Percentiles rank a stretch among this genome's conserved stretches.
Conservation (phyloP, 2,113 vertebrate species). For the Nesoenas mayeri region DNA sequence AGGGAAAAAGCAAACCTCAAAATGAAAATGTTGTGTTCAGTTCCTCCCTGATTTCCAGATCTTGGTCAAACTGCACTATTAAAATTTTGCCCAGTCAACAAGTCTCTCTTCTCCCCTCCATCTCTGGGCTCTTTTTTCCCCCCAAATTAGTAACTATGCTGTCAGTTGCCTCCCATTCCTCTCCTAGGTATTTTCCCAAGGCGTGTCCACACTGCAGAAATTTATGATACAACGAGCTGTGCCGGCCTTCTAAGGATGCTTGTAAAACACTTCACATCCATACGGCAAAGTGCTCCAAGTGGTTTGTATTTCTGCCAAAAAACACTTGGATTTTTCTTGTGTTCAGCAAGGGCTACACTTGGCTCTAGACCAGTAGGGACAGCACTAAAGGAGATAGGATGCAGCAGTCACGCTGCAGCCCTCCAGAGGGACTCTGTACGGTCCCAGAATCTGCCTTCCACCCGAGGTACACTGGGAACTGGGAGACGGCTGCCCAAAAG, state of each 20-base stretch:
- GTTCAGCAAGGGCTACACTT: slow-evolving; percentile 50
- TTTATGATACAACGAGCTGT: slow-evolving; percentile 46
- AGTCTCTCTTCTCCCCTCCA: not conserved
- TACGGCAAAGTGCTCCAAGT: slow-evolving; percentile 61
- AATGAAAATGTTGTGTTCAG: not conserved
- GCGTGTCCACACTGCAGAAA: slow-evolving; percentile 26
- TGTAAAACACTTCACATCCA: slow-evolving; percentile 70
- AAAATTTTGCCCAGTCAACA: not conserved
- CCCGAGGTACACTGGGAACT: not conserved
- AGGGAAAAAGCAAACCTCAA: not conserved
- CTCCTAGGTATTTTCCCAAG: slow-evolving; percentile 29
- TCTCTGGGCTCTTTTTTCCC: not conserved
- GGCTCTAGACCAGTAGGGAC: slow-evolving; percentile 41
- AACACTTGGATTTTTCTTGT: slow-evolving; percentile 56
- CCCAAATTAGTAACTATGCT: not conserved
- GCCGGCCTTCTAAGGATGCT: slow-evolving; percentile 48
- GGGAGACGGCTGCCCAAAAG: not conserved
- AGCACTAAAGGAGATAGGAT: slow-evolving; percentile 1
- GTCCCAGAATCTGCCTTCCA: not conserved
- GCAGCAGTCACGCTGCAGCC: not conserved
- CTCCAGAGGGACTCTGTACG: not conserved
- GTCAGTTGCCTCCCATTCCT: not conserved
- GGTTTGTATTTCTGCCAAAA: slow-evolving; percentile 64
- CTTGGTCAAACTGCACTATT: not conserved
- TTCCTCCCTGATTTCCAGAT: not conserved